phyloP scores from a whole-genome alignment of 2,888 invertebrate species.

The Xanthorhoe spadicearia region DNA sequence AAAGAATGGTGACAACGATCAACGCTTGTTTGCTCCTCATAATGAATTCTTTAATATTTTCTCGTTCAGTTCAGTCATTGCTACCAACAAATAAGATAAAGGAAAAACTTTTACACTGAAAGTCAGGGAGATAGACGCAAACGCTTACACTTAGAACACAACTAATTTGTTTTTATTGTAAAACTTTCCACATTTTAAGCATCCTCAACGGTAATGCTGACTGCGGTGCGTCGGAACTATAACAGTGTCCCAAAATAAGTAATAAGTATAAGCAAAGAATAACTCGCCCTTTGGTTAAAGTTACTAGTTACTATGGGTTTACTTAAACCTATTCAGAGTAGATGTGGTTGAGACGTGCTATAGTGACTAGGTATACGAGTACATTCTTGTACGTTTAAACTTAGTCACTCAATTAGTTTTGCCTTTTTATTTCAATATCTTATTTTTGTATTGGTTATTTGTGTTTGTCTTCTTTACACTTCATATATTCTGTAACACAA shows the following conservation, averaged over 20 bases:
- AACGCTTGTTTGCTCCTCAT: conserved; percentile 51
- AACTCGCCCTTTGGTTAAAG: conserved; percentile 5
- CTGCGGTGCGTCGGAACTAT: conserved; percentile 48
- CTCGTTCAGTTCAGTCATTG: conserved; percentile 51
- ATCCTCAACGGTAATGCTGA: conserved; percentile 59
- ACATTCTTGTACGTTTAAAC: too few species aligned
- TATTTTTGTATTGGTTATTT: too few species aligned
- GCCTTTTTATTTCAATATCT: too few species aligned
- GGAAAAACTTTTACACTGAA: conserved; percentile 65
- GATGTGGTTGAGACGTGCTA: too few species aligned
- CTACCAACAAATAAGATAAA: conserved; percentile 68
- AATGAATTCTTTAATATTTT: conserved; percentile 53
- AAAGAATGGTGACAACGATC: conserved; percentile 36
- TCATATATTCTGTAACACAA: background rate
- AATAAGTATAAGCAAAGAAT: conserved; percentile 7
- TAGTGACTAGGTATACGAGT: too few species aligned
- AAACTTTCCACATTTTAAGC: conserved; percentile 73
- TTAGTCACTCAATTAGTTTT: too few species aligned
- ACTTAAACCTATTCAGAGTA: background rate
- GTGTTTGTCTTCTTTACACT: background rate
- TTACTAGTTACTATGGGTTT: background rate
- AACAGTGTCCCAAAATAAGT: conserved; percentile 40
- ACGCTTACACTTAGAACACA: conserved; percentile 65
- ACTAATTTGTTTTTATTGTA: conserved; percentile 79
- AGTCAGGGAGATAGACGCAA: conserved; percentile 63